Evolutionary conservation across 2,113 vertebrate genomes (phyloP).

Genomic region (Nesoenas mayeri): DNA sequence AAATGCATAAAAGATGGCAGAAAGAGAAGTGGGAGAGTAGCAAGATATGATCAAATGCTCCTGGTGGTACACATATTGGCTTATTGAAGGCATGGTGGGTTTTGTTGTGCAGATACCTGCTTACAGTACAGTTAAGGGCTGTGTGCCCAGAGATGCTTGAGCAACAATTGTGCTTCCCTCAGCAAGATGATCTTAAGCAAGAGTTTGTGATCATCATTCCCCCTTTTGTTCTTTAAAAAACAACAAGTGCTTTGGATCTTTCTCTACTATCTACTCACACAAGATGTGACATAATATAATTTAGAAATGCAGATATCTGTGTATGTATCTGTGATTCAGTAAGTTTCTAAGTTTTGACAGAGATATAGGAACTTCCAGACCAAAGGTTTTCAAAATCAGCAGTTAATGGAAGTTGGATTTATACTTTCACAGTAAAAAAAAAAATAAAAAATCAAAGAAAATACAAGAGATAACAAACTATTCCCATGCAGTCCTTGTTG

Average conservation of each 20-base stretch:
- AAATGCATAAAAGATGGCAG: background rate
- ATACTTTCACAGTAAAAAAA: background rate
- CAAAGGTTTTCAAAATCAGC: background rate
- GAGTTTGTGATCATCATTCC: background rate
- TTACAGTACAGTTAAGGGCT: background rate
- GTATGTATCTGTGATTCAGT: background rate
- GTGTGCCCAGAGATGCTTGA: background rate
- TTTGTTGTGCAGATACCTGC: background rate
- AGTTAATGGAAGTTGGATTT: background rate
- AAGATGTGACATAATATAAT: background rate
- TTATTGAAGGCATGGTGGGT: background rate
- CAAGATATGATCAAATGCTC: background rate
- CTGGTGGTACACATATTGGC: background rate
- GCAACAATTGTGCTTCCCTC: background rate
- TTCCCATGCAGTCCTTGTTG: background rate
- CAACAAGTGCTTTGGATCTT: background rate
- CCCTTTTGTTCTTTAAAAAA: background rate
- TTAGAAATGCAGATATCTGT: background rate
- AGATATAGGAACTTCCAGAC: background rate
- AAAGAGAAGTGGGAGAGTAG: background rate
- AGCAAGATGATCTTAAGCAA: background rate
- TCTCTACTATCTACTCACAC: background rate
- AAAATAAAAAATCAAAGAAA: background rate
- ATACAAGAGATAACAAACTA: background rate
- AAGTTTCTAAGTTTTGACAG: background rate